Base-by-base conservation (phyloP, 2,888 invertebrate species). In the Eupithecia dodoneata region DNA sequence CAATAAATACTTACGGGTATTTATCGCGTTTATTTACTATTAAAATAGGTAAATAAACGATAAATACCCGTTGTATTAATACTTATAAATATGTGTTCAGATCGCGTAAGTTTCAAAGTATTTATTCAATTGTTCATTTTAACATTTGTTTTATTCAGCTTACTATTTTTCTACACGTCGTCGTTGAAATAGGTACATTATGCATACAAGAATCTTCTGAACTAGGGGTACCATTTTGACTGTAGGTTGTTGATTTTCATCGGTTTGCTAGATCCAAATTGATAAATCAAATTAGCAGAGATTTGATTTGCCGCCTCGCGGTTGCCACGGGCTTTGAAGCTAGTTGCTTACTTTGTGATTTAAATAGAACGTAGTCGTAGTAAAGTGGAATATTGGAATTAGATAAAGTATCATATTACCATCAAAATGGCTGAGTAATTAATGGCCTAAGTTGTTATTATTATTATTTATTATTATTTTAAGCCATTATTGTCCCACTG, bases 241-340 rank as follows among this genome's bases (percentile, higher is more conserved):
- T 63, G 63, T 63, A 30, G 30, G 4, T 30, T 30, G 63, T 63
- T 59, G 18, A 10, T 10, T 59, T 30, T 12, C 30, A 10, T 63
- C 63, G 63, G 63, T 63, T 63, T 18, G 30, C 63, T 63, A 30
- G 18, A 63, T 63, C 12, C 63, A 63, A 63, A 63, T 63, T 63
- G 63, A 63, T 30, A 42, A 44, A 67, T 67, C 67, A 44, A 44
- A 44, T 67, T 44, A 67, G 42, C 44, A 67, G 15, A 30, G 10
- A 63, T 63, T 63, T 63, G 63, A 63, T 63, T 63, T 63, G 30
- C 18, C 18, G 59, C 18, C 18, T 59, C 30, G 59, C 59, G 59
- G 59, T 59, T 59, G 10, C 18, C 18, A 10, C 18, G 18, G 30
- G 55, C 30, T 30, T 63, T 63, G 63, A 63, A 63, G n/a, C 18